Base-by-base conservation (phyloP, 2,113 vertebrate genomes). In the Perca schrenkii region DNA sequence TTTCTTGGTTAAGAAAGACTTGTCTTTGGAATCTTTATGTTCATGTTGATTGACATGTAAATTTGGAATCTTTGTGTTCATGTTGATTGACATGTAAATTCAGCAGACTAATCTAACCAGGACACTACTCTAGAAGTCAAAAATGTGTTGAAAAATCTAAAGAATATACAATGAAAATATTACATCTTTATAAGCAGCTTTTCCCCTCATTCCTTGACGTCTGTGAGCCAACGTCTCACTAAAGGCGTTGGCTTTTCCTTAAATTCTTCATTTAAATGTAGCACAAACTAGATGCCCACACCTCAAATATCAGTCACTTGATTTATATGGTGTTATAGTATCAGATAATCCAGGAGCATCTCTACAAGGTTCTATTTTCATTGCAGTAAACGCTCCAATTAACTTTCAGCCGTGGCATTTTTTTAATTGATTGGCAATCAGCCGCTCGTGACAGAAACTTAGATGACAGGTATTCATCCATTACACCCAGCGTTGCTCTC, bases 401-500 rank as follows among this genome's bases (percentile, higher is more conserved):
- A 80, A 80, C 72, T 71, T 71, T 79, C 61, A 31, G 36, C 71
- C 21, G 34, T 19, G 54, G 57, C 61, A 25, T 68, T 65, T 76
- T 43, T 80, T 36, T 80, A 73, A 82, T 83, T 78, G 88, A 83
- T 64, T 49, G 58, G 43, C 54, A 83, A 85, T 74, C 86, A 80
- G 61, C 49, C 13, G n/a, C 28, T 84, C 13, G 73, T 84, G 80
- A 82, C 83, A 82, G 64, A 79, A 63, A 69, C 80, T 62, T 77
- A 21, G 77, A 43, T 71, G 71, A 79, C 83, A 80, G 80, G 87
- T 88, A 82, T 78, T 81, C 83, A 72, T 83, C 65, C 56, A 74
- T 86, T 49, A 62, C 50, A 53, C 19, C 11, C n/a, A 6, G 61
- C 21, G 21, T 19, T 31, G 3, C 80, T 80, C 83, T 88, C 80